Percentiles rank a stretch among this genome's conserved stretches.
phyloP scores from a whole-genome alignment of 1,140 invertebrate species.

The Cecropterus lyciades region DNA sequence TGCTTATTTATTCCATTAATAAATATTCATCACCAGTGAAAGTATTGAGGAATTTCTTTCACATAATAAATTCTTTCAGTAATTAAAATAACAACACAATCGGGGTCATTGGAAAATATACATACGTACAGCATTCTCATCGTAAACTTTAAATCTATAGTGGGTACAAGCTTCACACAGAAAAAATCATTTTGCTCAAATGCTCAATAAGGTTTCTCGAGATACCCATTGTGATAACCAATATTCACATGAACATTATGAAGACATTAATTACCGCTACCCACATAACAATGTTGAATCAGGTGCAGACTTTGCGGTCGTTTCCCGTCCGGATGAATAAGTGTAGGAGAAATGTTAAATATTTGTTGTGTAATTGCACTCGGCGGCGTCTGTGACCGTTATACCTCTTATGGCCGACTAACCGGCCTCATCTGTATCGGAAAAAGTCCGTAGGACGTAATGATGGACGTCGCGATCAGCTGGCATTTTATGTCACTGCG shows the following conservation, averaged over 20 bases:
- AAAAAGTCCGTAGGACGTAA: constrained; percentile 19
- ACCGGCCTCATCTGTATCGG: constrained; percentile 19
- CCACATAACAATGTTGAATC: constrained; percentile 27
- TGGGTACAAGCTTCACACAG: too few relatives aligned
- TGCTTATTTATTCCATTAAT: too few relatives aligned
- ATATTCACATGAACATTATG: not conserved
- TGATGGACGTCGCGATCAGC: constrained; percentile 21
- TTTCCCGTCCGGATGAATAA: constrained; percentile 28
- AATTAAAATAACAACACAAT: too few relatives aligned
- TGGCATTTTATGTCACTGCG: constrained; percentile 17
- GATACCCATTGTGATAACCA: not conserved
- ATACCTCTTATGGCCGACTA: constrained; percentile 24
- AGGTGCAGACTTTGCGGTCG: constrained; percentile 28
- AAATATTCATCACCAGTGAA: too few relatives aligned
- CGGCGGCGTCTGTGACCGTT: constrained; percentile 30
- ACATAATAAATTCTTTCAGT: too few relatives aligned
- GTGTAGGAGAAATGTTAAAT: constrained; percentile 29
- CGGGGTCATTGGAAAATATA: too few relatives aligned
- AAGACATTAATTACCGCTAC: constrained; percentile 1
- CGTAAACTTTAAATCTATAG: too few relatives aligned
- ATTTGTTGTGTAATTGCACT: constrained; percentile 35
- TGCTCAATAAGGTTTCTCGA: not conserved
- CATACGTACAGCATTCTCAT: too few relatives aligned
- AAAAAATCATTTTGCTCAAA: too few relatives aligned
- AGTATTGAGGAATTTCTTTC: too few relatives aligned